These are phyloP conservation scores for Sus scrofa DNA, from an alignment of 2,113 vertebrate genomes.

Conservation along the genomic window DNA sequence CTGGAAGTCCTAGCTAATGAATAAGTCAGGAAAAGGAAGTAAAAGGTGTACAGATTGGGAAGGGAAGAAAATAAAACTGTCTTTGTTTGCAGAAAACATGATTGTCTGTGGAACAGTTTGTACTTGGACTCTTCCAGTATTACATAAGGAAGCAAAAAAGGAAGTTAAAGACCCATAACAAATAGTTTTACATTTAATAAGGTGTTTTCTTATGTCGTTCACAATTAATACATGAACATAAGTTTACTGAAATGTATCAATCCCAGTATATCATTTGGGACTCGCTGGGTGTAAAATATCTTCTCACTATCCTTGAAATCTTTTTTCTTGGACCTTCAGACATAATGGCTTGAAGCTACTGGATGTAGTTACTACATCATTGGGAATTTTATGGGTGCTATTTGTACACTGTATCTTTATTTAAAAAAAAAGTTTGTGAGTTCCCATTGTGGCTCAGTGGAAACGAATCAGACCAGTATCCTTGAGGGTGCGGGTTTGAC, in stretches of 20 bases:
- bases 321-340: neutral
- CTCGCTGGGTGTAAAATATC: neutral
- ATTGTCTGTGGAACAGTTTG: neutral
- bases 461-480: too few relatives aligned
- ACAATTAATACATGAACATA: neutral
- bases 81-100: neutral
- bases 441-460: too few relatives aligned
- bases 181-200: neutral
- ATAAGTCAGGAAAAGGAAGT: neutral
- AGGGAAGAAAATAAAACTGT: slow-evolving; percentile 20
- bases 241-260: neutral
- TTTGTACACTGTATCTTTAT: neutral
- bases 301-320: neutral
- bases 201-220: neutral
- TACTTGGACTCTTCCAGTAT: neutral
- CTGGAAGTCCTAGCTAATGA: neutral
- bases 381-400: neutral
- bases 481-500: too few relatives aligned
- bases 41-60: neutral
- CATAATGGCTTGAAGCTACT: neutral
- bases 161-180: neutral
- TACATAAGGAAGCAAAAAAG: neutral
- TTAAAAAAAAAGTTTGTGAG: neutral
- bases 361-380: neutral
- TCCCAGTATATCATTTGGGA: neutral